A percentile compares a stretch with the other conserved stretches of the same genome.
These are phyloP conservation scores for Lycopodina hypogea DNA, from an alignment of 37 sponge, comb jelly and placozoan genomes.

Conservation along the genomic window DNA sequence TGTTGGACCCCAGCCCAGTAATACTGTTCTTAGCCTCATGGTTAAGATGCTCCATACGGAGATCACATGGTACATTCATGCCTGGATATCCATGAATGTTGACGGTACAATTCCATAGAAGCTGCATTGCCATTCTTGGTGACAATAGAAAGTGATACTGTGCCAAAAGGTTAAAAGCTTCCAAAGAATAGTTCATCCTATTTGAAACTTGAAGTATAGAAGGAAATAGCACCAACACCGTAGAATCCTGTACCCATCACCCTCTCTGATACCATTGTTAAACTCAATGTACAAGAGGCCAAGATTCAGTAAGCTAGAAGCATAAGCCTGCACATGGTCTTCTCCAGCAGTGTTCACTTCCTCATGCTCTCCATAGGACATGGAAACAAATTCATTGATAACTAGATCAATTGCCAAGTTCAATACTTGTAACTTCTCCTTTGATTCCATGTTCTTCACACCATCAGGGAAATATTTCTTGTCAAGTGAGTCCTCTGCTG, in stretches of 20 bases:
- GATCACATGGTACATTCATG: neutral
- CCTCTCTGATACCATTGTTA: slow-evolving; percentile 13
- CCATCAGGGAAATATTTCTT: too few relatives aligned
- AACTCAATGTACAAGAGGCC: neutral
- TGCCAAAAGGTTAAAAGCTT: neutral
- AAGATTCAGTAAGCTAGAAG: neutral
- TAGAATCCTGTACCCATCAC: slow-evolving; percentile 8
- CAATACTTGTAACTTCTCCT: too few relatives aligned
- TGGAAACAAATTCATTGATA: too few relatives aligned
- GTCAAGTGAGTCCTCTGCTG: too few relatives aligned
- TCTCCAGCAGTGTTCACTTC: too few relatives aligned
- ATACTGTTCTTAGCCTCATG: neutral
- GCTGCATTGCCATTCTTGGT: neutral
- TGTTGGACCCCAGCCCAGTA: neutral
- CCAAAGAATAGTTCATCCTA: neutral
- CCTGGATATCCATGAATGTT: neutral
- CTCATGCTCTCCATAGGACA: too few relatives aligned
- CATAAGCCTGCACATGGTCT: neutral
- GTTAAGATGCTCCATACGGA: neutral
- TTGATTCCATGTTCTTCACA: too few relatives aligned
- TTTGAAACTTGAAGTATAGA: neutral
- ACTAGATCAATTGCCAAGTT: too few relatives aligned
- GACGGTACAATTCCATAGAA: neutral
- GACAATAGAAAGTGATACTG: neutral
- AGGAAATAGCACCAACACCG: neutral